These are phyloP conservation scores for Amphiura filiformis DNA, from an alignment of 35 echinoderm and acorn worm genomes.

Conservation along the genomic window DNA sequence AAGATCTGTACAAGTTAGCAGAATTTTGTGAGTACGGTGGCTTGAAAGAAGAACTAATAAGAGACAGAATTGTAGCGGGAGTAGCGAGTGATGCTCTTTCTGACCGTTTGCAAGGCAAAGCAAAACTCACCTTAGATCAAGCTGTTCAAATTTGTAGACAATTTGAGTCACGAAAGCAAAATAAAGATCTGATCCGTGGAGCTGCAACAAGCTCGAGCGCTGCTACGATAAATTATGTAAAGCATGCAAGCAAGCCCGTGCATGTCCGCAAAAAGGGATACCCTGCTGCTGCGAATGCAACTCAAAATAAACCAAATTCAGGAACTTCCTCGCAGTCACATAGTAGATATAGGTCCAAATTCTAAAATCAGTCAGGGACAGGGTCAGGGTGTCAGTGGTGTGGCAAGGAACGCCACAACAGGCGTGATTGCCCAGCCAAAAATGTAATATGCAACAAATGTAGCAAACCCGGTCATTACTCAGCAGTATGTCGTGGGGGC, in stretches of 20 bases:
- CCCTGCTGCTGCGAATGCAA: no score
- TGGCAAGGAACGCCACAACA: background rate
- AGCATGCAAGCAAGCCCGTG: no score
- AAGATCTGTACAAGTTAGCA: constrained; percentile 26
- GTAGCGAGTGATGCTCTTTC: background rate
- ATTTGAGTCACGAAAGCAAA: background rate
- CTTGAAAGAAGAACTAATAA: constrained; percentile 22
- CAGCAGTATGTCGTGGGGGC: background rate
- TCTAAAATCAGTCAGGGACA: background rate
- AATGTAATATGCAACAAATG: constrained; percentile 3
- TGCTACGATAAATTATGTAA: background rate
- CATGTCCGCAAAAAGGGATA: no score
- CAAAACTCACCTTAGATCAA: background rate
- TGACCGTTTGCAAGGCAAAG: constrained; percentile 1
- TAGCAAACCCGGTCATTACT: background rate
- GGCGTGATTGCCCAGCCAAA: background rate
- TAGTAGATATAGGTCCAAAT: no score
- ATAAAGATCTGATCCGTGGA: background rate
- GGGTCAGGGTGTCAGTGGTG: background rate
- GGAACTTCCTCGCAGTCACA: background rate
- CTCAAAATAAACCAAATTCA: background rate
- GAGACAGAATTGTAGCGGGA: constrained; percentile 32
- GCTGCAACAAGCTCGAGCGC: no score
- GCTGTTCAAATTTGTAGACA: constrained; percentile 9
- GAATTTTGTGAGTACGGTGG: constrained; percentile 26